A percentile compares a stretch with the other conserved stretches of the same genome.
Evolutionary conservation across 2,797 vertebrate species (phyloP).

Genomic region (Zalophus californianus): DNA sequence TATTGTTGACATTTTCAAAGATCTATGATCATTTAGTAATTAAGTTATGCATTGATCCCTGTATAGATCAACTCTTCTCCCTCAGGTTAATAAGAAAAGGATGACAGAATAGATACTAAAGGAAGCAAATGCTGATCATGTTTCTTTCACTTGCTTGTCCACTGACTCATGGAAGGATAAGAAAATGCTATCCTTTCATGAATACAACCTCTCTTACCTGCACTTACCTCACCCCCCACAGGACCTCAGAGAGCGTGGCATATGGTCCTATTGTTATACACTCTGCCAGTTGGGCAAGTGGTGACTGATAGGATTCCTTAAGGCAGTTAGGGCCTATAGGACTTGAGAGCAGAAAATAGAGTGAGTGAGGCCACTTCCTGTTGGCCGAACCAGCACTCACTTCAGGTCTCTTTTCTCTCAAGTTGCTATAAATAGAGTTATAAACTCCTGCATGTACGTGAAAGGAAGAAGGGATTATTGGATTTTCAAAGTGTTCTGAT

Average conservation of each 20-base stretch:
- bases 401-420: constrained; percentile 81
- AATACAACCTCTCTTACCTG: not conserved
- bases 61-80: constrained; percentile 11
- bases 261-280: not conserved
- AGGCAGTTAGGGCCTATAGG: rapidly evolving
- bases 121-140: constrained; percentile 4
- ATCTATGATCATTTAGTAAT: not conserved
- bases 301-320: not conserved
- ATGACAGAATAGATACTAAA: not conserved
- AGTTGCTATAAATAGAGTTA: constrained; percentile 73
- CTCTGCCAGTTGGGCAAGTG: not conserved
- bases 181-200: constrained; percentile 26
- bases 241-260: constrained; percentile 49
- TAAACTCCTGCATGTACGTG: constrained; percentile 16
- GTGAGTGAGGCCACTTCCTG: constrained; percentile 75
- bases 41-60: not conserved
- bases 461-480: constrained; percentile 75
- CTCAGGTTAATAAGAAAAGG: not conserved
- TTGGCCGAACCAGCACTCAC: constrained; percentile 70
- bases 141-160: not conserved
- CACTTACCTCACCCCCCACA: constrained; percentile 65
- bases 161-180: constrained; percentile 21
- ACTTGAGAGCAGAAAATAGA: constrained; percentile 61
- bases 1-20: not conserved
- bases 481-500: constrained; percentile 79